Evolutionary conservation across 2,888 invertebrate species (phyloP), one percentile per base, ranked within the genome.

Genomic region (Chouioia cunea): DNA sequence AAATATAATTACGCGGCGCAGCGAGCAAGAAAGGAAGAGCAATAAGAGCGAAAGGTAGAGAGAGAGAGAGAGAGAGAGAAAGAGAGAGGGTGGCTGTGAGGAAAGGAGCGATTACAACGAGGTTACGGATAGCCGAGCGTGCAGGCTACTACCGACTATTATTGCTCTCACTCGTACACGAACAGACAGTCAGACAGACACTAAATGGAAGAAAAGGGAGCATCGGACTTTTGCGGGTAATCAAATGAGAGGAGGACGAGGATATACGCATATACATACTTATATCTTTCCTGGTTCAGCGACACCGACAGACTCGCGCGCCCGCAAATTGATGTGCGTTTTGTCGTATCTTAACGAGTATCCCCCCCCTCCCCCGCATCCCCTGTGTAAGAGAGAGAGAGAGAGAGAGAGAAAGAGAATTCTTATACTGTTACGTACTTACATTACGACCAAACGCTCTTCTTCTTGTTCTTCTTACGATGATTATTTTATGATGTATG

Each of bases 281-380:
- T 22, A 47, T 46, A n/a, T 27, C 67, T 63, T 69, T 69, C 69
- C 68, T 63, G 68, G 68, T 68, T 68, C 68, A 57, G 56, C 62
- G 62, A 62, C 60, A 68, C 57, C 23, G 47, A 27, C 36, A 15
- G 6, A 18, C 36, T 4, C 27, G 3, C 18, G 22, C 43, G 52
- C 48, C n/a, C 36, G 65, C 59, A 66, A 66, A 66, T 58, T 44
- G 43, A 65, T 52, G 46, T 44, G 59, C 16, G 22, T 52, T 36
- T 36, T 60, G 67, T 68, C 62, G n/a, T 43, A 46, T 59, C 59
- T 43, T 59, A 66, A 66, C 59, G 59, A 66, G 65, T 18, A n/a
- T 18, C 15, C 8, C n/a, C 48, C 18, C n/a, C 48, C 16, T 47
- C 47, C 47, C n/a, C 47, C 47, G n/a, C 47, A 47, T 47, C 47